Percentiles rank a stretch among this genome's conserved stretches.
phyloP scores from a whole-genome alignment of 2,113 vertebrate species.

The Microtus montanus region DNA sequence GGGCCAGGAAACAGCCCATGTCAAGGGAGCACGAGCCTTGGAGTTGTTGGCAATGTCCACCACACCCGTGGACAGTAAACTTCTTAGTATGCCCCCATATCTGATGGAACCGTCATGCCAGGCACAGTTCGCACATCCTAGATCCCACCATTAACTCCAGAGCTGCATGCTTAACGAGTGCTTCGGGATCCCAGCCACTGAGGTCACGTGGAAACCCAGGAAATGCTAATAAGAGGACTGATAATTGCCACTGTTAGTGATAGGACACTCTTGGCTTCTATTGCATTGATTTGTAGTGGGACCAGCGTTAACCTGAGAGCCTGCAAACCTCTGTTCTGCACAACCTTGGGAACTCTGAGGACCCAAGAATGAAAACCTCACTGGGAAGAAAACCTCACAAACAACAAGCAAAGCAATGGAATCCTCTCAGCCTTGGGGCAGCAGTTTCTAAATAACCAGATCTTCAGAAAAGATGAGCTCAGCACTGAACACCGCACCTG shows the following conservation, averaged over 20 bases:
- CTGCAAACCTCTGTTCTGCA: rapidly evolving
- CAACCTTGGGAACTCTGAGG: background rate
- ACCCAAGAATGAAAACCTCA: rapidly evolving
- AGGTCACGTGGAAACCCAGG: background rate
- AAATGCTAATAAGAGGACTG: background rate
- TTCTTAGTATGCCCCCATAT: background rate
- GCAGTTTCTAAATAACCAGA: background rate
- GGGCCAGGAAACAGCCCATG: background rate
- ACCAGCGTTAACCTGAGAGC: background rate
- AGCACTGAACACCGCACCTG: background rate
- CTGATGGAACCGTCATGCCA: background rate
- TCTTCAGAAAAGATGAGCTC: background rate
- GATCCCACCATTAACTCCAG: background rate
- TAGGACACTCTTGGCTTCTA: background rate
- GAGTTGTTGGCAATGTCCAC: too few relatives aligned
- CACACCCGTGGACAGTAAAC: too few relatives aligned
- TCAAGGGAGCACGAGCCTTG: too few relatives aligned
- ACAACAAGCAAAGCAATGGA: background rate
- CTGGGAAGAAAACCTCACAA: background rate
- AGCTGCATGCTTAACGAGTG: background rate
- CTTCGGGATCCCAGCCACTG: too few relatives aligned
- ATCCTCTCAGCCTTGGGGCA: background rate
- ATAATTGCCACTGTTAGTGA: rapidly evolving
- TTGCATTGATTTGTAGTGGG: background rate
- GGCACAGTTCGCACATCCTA: background rate